Percentiles rank a stretch among this genome's conserved stretches.
Conservation (phyloP, 2,113 vertebrate genomes). For the Corythaeola cristata region DNA sequence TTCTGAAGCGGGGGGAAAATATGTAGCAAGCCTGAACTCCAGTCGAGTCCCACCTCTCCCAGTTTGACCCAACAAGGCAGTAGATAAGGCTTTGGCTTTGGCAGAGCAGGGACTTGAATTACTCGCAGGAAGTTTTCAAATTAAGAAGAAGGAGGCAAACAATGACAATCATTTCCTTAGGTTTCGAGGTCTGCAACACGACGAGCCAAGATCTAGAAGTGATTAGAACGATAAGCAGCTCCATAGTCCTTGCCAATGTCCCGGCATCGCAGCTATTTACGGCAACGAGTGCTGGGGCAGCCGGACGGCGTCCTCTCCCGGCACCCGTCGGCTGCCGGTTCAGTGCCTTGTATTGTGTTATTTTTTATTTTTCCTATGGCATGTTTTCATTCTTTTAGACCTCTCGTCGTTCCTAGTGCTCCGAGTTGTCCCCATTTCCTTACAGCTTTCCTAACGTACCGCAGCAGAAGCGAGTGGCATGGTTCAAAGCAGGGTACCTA, state of each 20-base stretch:
- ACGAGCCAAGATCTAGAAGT: conserved; percentile 13
- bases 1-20: conserved; percentile 55
- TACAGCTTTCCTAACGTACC: background rate
- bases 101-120: conserved; percentile 61
- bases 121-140: conserved; percentile 56
- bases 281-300: background rate
- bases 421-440: background rate
- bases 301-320: background rate
- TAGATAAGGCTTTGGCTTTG: conserved; percentile 29
- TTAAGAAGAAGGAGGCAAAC: conserved; percentile 45
- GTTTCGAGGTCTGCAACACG: background rate
- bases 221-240: conserved; percentile 20
- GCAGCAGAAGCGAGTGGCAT: background rate
- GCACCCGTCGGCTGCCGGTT: background rate
- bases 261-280: background rate
- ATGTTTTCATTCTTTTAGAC: background rate
- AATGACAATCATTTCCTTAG: conserved; percentile 53
- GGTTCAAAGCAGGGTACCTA: background rate
- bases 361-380: background rate
- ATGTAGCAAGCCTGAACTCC: conserved; percentile 47
- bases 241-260: background rate
- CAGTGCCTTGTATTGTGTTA: background rate
- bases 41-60: conserved; percentile 29
- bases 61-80: conserved; percentile 12
- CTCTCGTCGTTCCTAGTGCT: background rate